These are phyloP conservation scores for Conus betulinus DNA, from an alignment of 1,140 invertebrate genomes.

Conservation along the genomic window DNA sequence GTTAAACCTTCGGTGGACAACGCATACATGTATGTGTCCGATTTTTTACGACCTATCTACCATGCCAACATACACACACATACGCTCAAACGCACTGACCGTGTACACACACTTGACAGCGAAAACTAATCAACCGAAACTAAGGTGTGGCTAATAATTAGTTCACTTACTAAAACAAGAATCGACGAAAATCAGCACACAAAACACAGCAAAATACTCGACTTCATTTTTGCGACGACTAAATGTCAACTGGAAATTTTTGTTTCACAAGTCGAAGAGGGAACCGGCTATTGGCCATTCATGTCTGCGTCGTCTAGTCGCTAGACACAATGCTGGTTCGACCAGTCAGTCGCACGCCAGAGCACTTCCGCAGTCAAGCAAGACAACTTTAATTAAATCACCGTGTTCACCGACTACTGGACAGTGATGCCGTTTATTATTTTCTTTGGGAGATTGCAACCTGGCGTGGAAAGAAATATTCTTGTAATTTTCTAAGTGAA, in stretches of 20 bases:
- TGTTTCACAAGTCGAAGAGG: neutral
- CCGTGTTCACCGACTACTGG: neutral
- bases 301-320: neutral
- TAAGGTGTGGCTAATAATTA: neutral
- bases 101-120: neutral
- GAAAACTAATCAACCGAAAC: neutral
- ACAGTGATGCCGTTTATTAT: neutral
- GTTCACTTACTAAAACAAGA: neutral
- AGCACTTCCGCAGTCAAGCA: constrained; percentile 25
- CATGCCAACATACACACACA: neutral
- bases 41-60: neutral
- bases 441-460: no score
- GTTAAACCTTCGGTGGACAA: no score
- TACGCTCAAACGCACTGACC: neutral
- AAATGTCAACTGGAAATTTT: neutral
- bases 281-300: neutral
- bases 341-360: neutral
- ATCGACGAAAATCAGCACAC: neutral
- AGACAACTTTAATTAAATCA: neutral
- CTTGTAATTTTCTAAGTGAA: no score
- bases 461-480: no score
- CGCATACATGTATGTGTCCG: no score
- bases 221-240: neutral
- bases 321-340: neutral
- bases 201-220: neutral